Percentiles rank a stretch among this genome's conserved stretches.
Conservation (phyloP, 2,888 invertebrate species). For the Scrobipalpa atriplicella region DNA sequence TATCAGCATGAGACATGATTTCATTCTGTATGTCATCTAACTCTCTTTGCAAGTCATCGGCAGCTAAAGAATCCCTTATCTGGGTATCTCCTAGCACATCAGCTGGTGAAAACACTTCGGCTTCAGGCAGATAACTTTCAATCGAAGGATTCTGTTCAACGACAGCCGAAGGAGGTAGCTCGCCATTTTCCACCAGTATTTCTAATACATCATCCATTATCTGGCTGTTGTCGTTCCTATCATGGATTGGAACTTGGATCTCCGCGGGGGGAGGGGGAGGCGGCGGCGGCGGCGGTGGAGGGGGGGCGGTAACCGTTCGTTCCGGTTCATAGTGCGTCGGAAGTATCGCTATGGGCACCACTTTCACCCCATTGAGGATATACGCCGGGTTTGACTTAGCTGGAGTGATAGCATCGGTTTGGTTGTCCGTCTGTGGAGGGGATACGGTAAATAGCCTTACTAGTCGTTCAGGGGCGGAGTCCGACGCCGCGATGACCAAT, state of each 20-base stretch:
- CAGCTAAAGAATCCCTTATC: slow-evolving; percentile 64
- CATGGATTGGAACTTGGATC: slow-evolving; percentile 49
- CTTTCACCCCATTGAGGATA: slow-evolving; percentile 85
- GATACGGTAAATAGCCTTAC: slow-evolving; percentile 67
- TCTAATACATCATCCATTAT: slow-evolving; percentile 96
- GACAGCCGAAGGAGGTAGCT: slow-evolving; percentile 94
- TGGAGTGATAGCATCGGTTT: slow-evolving; percentile 44
- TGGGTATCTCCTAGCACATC: slow-evolving; percentile 62
- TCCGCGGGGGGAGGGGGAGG: slow-evolving; percentile 60
- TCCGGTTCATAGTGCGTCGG: slow-evolving; percentile 73
- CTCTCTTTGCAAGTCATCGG: slow-evolving; percentile 70
- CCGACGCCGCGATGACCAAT: slow-evolving; percentile 58
- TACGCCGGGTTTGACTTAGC: slow-evolving; percentile 78
- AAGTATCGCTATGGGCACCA: slow-evolving; percentile 77
- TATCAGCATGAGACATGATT: slow-evolving; percentile 69
- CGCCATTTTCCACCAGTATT: slow-evolving; percentile 96
- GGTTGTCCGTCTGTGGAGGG: slow-evolving; percentile 45
- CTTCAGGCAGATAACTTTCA: slow-evolving; percentile 50
- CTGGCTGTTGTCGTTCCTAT: slow-evolving; percentile 83
- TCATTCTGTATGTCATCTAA: slow-evolving; percentile 75
- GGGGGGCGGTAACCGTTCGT: slow-evolving; percentile 56
- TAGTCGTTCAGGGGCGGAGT: slow-evolving; percentile 56
- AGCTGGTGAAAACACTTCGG: slow-evolving; percentile 58
- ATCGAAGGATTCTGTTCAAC: slow-evolving; percentile 78
- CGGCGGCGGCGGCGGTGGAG: slow-evolving; percentile 56